Percentiles rank a stretch among this genome's conserved stretches.
phyloP scores from a whole-genome alignment of 2,113 vertebrate genomes.

The Anguilla rostrata region DNA sequence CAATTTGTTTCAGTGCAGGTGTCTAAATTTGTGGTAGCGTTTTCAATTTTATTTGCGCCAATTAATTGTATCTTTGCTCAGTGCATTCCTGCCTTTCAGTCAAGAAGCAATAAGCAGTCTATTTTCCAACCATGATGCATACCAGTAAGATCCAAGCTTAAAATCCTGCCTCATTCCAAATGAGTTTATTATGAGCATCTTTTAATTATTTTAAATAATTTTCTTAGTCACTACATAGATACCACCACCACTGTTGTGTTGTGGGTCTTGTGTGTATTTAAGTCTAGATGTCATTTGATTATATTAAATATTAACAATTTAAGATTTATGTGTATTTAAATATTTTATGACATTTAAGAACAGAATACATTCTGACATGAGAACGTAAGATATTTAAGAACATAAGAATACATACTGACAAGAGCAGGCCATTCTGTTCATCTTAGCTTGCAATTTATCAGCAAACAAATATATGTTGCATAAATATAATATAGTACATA shows the following conservation, averaged over 20 bases:
- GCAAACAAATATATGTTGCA: neutral
- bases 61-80: slow-evolving; percentile 38
- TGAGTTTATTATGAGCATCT: neutral
- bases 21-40: slow-evolving; percentile 41
- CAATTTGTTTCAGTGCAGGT: slow-evolving; percentile 42
- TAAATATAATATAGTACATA: neutral
- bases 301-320: too few relatives aligned
- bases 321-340: too few relatives aligned
- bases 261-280: neutral
- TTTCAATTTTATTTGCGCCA: slow-evolving; percentile 45
- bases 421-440: neutral
- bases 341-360: too few relatives aligned
- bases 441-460: too few relatives aligned
- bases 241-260: neutral
- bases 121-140: neutral
- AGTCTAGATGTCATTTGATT: too few relatives aligned
- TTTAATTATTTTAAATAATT: neutral
- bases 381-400: too few relatives aligned
- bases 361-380: too few relatives aligned
- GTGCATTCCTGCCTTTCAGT: slow-evolving; percentile 13
- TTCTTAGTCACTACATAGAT: neutral
- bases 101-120: slow-evolving; percentile 1
- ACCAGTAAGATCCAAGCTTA: neutral
- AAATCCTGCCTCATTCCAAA: neutral
- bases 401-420: neutral